Percentiles rank a stretch among this genome's conserved stretches.
Evolutionary conservation across 2,113 vertebrate genomes (phyloP).

Genomic region (Fregata magnificens): DNA sequence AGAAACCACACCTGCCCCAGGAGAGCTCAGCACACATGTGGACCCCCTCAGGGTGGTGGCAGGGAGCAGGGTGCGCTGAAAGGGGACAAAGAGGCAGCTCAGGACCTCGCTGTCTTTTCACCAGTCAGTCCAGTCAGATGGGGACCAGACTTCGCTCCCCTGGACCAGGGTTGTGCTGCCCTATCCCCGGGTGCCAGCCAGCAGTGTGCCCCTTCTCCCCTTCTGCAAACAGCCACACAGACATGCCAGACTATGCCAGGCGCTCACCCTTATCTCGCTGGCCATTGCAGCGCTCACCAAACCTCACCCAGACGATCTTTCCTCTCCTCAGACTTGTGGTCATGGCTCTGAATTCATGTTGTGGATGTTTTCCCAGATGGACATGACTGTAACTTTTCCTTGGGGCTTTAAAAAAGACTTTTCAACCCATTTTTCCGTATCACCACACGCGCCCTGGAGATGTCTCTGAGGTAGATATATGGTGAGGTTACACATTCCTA

Average conservation of each 20-base stretch:
- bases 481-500: background rate
- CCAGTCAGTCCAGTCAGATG: background rate
- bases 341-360: background rate
- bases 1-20: background rate
- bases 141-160: background rate
- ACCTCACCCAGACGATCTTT: background rate
- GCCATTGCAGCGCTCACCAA: background rate
- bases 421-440: background rate
- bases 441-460: background rate
- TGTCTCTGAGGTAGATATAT: background rate
- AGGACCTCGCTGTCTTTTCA: background rate
- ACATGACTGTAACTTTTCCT: background rate
- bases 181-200: background rate
- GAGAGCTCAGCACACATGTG: background rate
- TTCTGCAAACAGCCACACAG: fast-evolving
- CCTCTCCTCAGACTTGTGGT: background rate
- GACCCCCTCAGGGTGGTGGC: background rate
- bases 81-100: background rate
- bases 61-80: background rate
- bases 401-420: background rate
- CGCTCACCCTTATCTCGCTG: background rate
- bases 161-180: background rate
- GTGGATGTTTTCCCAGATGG: background rate
- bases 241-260: fast-evolving
- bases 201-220: background rate